Base-by-base conservation (phyloP, 1,140 invertebrate genomes). In the Conus ventricosus region DNA sequence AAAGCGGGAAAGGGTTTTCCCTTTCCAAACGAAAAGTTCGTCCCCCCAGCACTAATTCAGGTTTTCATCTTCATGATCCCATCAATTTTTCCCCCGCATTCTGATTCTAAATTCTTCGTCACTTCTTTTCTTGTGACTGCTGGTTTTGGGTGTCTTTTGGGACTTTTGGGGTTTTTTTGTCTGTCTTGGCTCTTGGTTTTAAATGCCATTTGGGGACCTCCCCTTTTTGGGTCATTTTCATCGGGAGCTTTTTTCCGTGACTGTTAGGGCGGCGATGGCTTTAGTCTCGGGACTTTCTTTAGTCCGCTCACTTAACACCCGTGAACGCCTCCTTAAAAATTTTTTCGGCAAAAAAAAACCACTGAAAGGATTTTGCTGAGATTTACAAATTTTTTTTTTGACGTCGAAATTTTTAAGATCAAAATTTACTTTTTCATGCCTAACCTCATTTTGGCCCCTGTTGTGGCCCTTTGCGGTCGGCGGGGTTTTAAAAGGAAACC, bases 21-120 rank as follows among this genome's bases (percentile, higher is more conserved):
- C 93, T 95, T 95, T n/a, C n/a, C 90, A 96, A 96, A 88, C 97
- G 95, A 87, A 96, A 96, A 91, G 96, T 96, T 76, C 96, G 95
- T 25, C 96, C 96, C 94, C 57, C 96, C 95, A 83, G 94, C 95
- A 87, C 91, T 57, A 17, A 27, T 86, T 60, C 67, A 87, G 81
- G 54, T 89, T 76, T 67, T 90, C 91, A 71, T 93, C 92, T 20
- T 91, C 91, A 71, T 85, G 75, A 87, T 94, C 91, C 55, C 87
- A 27, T 88, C 88, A 85, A 87, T 57, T 39, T 87, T 89, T 17
- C 20, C 67, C 51, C 83, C n/a, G n/a, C 80, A 84, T 25, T 57
- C 27, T 90, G 51, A 60, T 91, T 88, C 55, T 78, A 86, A 39
- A 84, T 71, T 83, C 86, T 0, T 87, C 86, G 27, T 76, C 57